Percentiles rank a stretch among this genome's conserved stretches.
phyloP scores from a whole-genome alignment of 2,797 vertebrate species.

The Typhlichthys eigenmanni region DNA sequence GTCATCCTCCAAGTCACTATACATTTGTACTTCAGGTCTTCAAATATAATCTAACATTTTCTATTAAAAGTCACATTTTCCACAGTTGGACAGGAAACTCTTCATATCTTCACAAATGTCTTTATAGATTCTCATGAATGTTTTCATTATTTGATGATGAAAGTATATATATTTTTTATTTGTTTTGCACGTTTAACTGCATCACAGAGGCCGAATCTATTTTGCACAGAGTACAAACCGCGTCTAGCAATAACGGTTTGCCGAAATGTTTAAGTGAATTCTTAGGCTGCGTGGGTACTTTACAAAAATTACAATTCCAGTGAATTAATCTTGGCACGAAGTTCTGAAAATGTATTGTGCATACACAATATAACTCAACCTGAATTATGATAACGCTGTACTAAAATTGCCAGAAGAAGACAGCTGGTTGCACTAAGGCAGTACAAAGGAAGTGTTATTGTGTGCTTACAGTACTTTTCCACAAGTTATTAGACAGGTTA shows the following conservation, averaged over 20 bases:
- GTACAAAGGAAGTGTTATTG: not conserved
- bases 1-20: too few species aligned
- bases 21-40: too few species aligned
- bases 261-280: constrained; percentile 40
- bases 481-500: constrained; percentile 1
- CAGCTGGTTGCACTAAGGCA: not conserved
- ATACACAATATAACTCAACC: constrained; percentile 3
- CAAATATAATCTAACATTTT: too few species aligned
- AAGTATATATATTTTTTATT: constrained; percentile 25
- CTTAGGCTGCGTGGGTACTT: constrained; percentile 10
- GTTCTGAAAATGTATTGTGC: not conserved
- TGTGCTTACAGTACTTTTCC: constrained; percentile 1
- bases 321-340: constrained; percentile 10
- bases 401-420: too few species aligned
- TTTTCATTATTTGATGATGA: constrained; percentile 24
- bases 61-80: not conserved
- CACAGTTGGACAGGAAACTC: not conserved
- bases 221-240: constrained; percentile 63
- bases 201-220: constrained; percentile 48
- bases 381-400: too few species aligned
- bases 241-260: constrained; percentile 66
- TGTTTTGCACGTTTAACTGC: constrained; percentile 55
- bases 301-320: constrained; percentile 4
- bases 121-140: constrained; percentile 8
- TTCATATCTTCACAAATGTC: not conserved